Conservation (phyloP, 1,140 invertebrate species). For the Tetramorium alpestre region DNA sequence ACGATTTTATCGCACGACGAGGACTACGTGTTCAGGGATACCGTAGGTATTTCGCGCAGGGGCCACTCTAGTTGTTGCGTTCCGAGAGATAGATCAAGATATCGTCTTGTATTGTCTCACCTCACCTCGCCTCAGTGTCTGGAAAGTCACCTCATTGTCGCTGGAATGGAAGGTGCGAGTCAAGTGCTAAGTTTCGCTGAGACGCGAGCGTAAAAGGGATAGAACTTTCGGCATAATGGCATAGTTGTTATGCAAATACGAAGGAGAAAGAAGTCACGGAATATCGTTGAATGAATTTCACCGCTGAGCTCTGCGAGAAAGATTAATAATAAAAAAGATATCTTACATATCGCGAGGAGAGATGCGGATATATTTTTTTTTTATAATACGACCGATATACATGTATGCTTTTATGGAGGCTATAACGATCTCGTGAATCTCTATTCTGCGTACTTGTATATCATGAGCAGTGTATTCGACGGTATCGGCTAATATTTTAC, state of each 20-base stretch:
- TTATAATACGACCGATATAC: not conserved
- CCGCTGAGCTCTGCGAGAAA: not conserved
- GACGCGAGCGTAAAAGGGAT: slow-evolving; percentile 38
- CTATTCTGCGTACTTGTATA: not conserved
- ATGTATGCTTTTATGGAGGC: not conserved
- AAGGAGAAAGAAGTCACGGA: slow-evolving; percentile 10
- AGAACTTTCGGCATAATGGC: slow-evolving; percentile 34
- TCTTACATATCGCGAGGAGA: not conserved
- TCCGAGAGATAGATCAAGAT: slow-evolving; percentile 18
- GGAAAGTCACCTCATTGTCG: slow-evolving; percentile 40
- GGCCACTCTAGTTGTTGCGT: slow-evolving; percentile 41
- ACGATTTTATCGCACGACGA: slow-evolving; percentile 61
- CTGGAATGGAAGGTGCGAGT: slow-evolving; percentile 50
- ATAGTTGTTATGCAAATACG: slow-evolving; percentile 41
- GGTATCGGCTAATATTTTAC: not conserved
- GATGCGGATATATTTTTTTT: not conserved
- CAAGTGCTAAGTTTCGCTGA: slow-evolving; percentile 49
- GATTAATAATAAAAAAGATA: not conserved
- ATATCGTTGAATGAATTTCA: not conserved
- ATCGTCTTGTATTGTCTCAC: slow-evolving; percentile 37
- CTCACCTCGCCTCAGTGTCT: not conserved
- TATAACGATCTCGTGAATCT: not conserved
- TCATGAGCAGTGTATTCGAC: not conserved
- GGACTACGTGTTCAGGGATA: slow-evolving; percentile 55
- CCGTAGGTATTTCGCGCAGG: slow-evolving; percentile 35